These are phyloP conservation scores for Theodoxus fluviatilis DNA, from an alignment of 2,888 invertebrate species.

Conservation along the genomic window DNA sequence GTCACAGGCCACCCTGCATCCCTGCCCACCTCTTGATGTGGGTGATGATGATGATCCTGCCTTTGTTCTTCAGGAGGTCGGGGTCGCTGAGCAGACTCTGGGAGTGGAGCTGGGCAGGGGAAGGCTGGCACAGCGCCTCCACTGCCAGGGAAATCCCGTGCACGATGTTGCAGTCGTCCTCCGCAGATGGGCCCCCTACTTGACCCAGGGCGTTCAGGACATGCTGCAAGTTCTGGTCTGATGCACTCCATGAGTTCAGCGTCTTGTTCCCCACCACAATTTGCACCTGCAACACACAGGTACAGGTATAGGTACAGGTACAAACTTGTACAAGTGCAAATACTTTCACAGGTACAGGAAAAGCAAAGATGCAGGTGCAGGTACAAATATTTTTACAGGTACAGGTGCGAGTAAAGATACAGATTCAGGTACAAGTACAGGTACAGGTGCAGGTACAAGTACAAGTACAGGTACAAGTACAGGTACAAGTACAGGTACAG, in stretches of 20 bases:
- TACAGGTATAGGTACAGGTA: conserved; percentile 29
- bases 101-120: conserved; percentile 77
- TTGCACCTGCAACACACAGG: conserved; percentile 31
- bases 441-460: too few relatives aligned
- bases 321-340: neutral
- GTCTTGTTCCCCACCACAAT: conserved; percentile 30
- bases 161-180: conserved; percentile 69
- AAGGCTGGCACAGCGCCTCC: conserved; percentile 82
- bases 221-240: conserved; percentile 17
- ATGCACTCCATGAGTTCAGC: conserved; percentile 28
- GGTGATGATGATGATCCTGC: conserved; percentile 89
- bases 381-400: neutral
- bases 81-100: conserved; percentile 68
- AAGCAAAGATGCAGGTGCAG: neutral
- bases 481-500: too few relatives aligned
- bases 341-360: neutral
- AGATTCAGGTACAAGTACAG: neutral
- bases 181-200: conserved; percentile 37
- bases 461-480: too few relatives aligned
- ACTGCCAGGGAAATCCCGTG: conserved; percentile 87
- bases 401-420: neutral
- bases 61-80: conserved; percentile 71
- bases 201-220: too few relatives aligned
- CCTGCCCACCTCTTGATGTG: conserved; percentile 74
- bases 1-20: too few relatives aligned